These are phyloP conservation scores for Neoaliturus tenellus DNA, from an alignment of 2,888 invertebrate species.

Conservation along the genomic window DNA sequence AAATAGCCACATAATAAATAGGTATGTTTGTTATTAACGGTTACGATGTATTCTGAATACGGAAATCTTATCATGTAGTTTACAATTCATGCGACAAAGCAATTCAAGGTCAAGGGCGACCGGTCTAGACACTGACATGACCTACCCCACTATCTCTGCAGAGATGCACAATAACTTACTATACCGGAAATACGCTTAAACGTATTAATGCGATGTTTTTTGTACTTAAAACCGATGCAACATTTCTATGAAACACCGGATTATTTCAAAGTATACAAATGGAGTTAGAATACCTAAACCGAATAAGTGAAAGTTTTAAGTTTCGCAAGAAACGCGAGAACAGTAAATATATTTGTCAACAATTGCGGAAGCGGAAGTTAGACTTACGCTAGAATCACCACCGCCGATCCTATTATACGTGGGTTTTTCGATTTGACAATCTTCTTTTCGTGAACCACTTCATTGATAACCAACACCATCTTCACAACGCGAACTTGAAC, in stretches of 20 bases:
- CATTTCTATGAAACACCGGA: background rate
- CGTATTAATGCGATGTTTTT: too few species aligned
- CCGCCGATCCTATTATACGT: background rate
- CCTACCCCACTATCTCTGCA: background rate
- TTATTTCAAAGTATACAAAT: background rate
- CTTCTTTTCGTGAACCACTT: constrained; percentile 8
- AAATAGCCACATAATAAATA: too few species aligned
- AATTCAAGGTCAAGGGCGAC: background rate
- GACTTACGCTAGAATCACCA: constrained; percentile 1
- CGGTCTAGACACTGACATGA: background rate
- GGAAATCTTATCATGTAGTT: too few species aligned
- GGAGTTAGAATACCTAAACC: background rate
- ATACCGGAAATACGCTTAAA: too few species aligned
- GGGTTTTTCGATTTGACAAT: background rate
- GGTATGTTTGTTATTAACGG: too few species aligned
- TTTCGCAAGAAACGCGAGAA: background rate
- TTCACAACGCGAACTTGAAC: background rate
- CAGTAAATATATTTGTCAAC: too few species aligned
- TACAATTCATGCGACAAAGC: too few species aligned
- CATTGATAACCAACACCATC: constrained; percentile 22
- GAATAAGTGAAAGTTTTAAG: background rate
- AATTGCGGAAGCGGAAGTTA: background rate
- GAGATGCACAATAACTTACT: too few species aligned
- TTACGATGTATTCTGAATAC: too few species aligned
- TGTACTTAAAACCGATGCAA: too few species aligned